These are phyloP conservation scores for Amphiura filiformis DNA, from an alignment of 35 echinoderm and acorn worm species.

Conservation along the genomic window DNA sequence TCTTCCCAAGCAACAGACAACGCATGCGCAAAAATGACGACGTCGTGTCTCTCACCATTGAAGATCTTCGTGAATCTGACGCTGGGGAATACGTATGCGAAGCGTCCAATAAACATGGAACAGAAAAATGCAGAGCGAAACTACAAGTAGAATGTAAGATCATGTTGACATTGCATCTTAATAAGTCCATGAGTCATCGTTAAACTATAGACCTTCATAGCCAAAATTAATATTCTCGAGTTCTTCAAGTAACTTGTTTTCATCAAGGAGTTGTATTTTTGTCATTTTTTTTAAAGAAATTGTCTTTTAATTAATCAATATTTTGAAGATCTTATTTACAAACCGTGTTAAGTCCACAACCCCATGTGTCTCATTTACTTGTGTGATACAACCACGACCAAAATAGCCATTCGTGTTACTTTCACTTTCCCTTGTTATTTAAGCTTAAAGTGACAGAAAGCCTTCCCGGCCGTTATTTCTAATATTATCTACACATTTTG, in stretches of 20 bases:
- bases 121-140: slow-evolving; percentile 73
- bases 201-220: not conserved
- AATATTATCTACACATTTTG: no score
- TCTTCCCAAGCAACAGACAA: slow-evolving; percentile 34
- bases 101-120: slow-evolving; percentile 72
- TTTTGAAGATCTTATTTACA: no score
- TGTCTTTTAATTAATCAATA: no score
- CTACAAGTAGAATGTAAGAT: slow-evolving; percentile 74
- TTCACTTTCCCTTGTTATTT: no score
- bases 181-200: not conserved
- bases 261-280: not conserved
- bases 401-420: no score
- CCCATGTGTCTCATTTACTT: no score
- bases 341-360: no score
- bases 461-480: no score
- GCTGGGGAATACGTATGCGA: slow-evolving; percentile 74
- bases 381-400: no score
- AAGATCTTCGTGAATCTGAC: slow-evolving; percentile 69
- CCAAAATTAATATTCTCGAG: not conserved
- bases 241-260: not conserved
- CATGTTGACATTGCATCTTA: not conserved
- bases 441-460: no score
- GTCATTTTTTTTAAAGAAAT: no score
- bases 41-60: slow-evolving; percentile 45
- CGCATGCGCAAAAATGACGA: slow-evolving; percentile 50